phyloP scores from a whole-genome alignment of 1,140 invertebrate genomes.

The Sitophilus oryzae region DNA sequence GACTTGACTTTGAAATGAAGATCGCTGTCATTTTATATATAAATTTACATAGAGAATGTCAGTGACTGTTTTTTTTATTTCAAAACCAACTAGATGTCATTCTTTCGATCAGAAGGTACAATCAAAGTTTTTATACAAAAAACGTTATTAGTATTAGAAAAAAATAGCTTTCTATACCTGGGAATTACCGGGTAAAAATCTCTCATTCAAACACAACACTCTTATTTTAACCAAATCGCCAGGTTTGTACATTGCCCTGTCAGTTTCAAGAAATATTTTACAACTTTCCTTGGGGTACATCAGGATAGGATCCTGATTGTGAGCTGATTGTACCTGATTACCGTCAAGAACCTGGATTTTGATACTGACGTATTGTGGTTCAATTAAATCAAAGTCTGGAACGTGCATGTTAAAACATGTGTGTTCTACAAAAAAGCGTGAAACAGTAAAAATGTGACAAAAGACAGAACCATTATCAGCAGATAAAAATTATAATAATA shows the following conservation, averaged over 20 bases:
- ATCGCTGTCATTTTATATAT: too few relatives aligned
- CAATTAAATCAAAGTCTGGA: conserved; percentile 21
- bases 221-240: conserved; percentile 54
- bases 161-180: too few relatives aligned
- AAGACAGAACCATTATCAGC: too few relatives aligned
- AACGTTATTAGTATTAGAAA: too few relatives aligned
- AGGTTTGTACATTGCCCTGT: conserved; percentile 58
- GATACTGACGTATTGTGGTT: conserved; percentile 31
- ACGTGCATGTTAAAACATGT: conserved; percentile 34
- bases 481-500: too few relatives aligned
- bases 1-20: too few relatives aligned
- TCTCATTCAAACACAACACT: conserved; percentile 48
- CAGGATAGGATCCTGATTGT: conserved; percentile 46
- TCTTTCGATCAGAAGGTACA: too few relatives aligned
- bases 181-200: conserved; percentile 48
- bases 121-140: too few relatives aligned
- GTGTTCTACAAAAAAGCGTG: conserved; percentile 32
- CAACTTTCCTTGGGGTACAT: conserved; percentile 45
- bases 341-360: conserved; percentile 42
- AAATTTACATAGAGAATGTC: too few relatives aligned
- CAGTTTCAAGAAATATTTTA: conserved; percentile 49
- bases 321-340: conserved; percentile 46
- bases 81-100: too few relatives aligned
- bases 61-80: too few relatives aligned
- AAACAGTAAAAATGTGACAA: too few relatives aligned